These are phyloP conservation scores for Neodiprion fabricii DNA, from an alignment of 1,140 invertebrate species.

Conservation along the genomic window DNA sequence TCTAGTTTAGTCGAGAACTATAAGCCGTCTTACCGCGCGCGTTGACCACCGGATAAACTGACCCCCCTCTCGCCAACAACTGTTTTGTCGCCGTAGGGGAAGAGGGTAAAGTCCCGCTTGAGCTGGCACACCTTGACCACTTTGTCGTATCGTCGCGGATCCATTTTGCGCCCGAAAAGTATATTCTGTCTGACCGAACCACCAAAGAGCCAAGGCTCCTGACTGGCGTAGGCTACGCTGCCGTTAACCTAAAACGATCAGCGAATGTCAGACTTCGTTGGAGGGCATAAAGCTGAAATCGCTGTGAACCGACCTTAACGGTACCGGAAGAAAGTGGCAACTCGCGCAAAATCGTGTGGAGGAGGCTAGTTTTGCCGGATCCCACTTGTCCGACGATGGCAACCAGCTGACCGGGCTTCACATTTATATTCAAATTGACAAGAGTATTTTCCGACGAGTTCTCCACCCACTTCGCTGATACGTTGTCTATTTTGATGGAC, in stretches of 20 bases:
- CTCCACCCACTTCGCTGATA: slow-evolving; percentile 53
- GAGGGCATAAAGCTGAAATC: neutral
- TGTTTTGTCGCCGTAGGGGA: slow-evolving; percentile 73
- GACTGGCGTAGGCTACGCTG: slow-evolving; percentile 71
- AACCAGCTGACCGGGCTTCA: slow-evolving; percentile 70
- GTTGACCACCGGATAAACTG: slow-evolving; percentile 78
- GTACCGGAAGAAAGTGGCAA: slow-evolving; percentile 66
- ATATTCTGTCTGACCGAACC: slow-evolving; percentile 79
- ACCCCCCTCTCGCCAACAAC: slow-evolving; percentile 85
- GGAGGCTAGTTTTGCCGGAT: slow-evolving; percentile 77
- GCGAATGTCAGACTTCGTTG: neutral
- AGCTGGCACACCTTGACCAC: slow-evolving; percentile 68
- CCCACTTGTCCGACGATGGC: slow-evolving; percentile 82
- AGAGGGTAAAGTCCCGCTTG: slow-evolving; percentile 65
- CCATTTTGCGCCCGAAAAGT: slow-evolving; percentile 74
- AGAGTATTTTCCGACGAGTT: slow-evolving; percentile 55
- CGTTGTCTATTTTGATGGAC: slow-evolving; percentile 46
- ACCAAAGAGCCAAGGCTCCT: slow-evolving; percentile 76
- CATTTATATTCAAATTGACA: slow-evolving; percentile 65
- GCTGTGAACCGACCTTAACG: slow-evolving; percentile 37
- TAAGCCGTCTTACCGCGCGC: slow-evolving; percentile 63
- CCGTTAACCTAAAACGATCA: slow-evolving; percentile 61
- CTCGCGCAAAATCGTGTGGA: slow-evolving; percentile 81
- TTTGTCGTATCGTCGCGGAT: slow-evolving; percentile 67
- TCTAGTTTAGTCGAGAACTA: too few species aligned